phyloP scores from a whole-genome alignment of 2,113 vertebrate genomes.

The Lanius ludovicianus region DNA sequence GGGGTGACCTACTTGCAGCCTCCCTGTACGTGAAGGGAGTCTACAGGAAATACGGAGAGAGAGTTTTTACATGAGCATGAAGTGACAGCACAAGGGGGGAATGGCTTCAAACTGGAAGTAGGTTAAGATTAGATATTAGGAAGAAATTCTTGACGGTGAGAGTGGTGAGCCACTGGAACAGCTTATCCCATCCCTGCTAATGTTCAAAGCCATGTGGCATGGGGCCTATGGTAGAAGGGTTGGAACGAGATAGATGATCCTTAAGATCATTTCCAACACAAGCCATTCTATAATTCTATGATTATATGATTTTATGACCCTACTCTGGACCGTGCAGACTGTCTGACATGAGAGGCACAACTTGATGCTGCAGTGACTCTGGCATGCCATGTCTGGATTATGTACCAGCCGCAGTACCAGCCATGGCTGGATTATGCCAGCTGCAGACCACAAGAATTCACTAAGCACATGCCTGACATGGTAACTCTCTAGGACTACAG shows the following conservation, averaged over 20 bases:
- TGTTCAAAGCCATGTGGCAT: not conserved
- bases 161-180: not conserved
- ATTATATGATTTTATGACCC: not conserved
- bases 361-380: not conserved
- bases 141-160: not conserved
- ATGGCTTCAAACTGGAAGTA: not conserved
- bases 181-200: not conserved
- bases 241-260: not conserved
- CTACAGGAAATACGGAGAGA: not conserved
- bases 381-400: rapidly evolving
- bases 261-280: not conserved
- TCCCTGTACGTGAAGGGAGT: not conserved
- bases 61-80: not conserved
- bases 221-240: not conserved
- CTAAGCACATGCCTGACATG: not conserved
- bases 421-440: not conserved
- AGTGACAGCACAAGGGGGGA: not conserved
- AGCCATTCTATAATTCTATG: not conserved
- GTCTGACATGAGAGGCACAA: not conserved
- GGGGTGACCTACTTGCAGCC: not conserved
- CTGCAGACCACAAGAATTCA: not conserved
- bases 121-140: not conserved
- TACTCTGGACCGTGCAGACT: not conserved
- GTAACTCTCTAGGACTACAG: not conserved
- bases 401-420: not conserved